phyloP scores from a whole-genome alignment of 1,140 invertebrate genomes.

The Psilanteris sp. region DNA sequence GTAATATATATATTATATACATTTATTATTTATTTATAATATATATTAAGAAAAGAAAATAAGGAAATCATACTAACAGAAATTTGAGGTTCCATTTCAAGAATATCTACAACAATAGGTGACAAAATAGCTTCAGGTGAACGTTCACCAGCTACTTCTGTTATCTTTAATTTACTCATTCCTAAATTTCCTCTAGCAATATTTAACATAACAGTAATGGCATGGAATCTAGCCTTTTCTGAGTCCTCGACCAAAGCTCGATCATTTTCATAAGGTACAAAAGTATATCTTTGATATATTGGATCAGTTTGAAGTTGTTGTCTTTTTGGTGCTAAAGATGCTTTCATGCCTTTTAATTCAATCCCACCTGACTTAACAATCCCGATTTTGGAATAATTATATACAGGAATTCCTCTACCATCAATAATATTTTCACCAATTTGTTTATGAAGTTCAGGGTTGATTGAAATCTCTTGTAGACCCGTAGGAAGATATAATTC shows the following conservation, averaged over 20 bases:
- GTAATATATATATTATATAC: too few species aligned
- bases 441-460: constrained; percentile 86
- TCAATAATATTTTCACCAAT: constrained; percentile 76
- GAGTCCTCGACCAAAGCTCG: constrained; percentile 80
- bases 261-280: constrained; percentile 87
- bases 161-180: constrained; percentile 87
- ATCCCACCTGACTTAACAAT: constrained; percentile 91
- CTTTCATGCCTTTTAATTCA: constrained; percentile 94
- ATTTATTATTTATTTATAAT: too few species aligned
- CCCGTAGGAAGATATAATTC: constrained; percentile 93
- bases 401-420: constrained; percentile 82
- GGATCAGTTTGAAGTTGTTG: constrained; percentile 87
- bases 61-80: constrained; percentile 84
- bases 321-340: constrained; percentile 91
- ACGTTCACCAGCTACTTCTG: constrained; percentile 86
- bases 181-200: constrained; percentile 88
- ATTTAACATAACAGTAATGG: constrained; percentile 85
- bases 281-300: constrained; percentile 90
- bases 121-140: constrained; percentile 83
- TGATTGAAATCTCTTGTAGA: constrained; percentile 89
- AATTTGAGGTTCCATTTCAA: constrained; percentile 85
- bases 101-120: constrained; percentile 80
- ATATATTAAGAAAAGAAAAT: too few species aligned
- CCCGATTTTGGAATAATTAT: constrained; percentile 88
- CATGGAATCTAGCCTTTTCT: constrained; percentile 82